Percentiles rank a stretch among this genome's conserved stretches.
phyloP scores from a whole-genome alignment of 1,140 invertebrate genomes.

The Aphelinus atriplicis region DNA sequence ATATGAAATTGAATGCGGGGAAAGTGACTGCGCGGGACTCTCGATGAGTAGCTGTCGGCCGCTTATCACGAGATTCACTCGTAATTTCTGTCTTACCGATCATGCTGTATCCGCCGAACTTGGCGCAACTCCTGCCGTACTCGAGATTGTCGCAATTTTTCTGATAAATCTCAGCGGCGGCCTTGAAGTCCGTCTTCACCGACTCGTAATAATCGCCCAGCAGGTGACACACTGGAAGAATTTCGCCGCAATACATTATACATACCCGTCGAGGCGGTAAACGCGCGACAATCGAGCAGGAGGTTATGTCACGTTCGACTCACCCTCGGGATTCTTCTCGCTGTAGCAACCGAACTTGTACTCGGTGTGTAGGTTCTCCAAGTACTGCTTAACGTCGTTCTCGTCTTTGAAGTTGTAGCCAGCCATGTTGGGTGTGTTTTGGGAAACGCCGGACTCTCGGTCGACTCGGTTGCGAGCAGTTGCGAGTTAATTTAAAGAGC shows the following conservation, averaged over 20 bases:
- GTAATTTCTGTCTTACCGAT: constrained; percentile 65
- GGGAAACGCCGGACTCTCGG: too few species aligned
- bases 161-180: constrained; percentile 82
- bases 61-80: too few species aligned
- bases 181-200: constrained; percentile 80
- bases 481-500: too few species aligned
- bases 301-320: constrained; percentile 46
- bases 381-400: constrained; percentile 85
- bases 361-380: constrained; percentile 90
- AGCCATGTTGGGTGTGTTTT: not conserved
- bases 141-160: constrained; percentile 86
- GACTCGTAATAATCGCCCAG: constrained; percentile 88
- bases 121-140: constrained; percentile 84
- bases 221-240: constrained; percentile 84
- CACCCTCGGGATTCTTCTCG: constrained; percentile 84
- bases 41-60: too few species aligned
- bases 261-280: too few species aligned
- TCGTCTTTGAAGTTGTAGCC: constrained; percentile 81
- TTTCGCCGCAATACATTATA: too few species aligned
- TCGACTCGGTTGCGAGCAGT: too few species aligned
- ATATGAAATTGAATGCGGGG: too few species aligned
- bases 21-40: too few species aligned
- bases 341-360: constrained; percentile 90
- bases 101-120: constrained; percentile 79
- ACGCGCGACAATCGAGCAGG: too few species aligned